These are phyloP conservation scores for Crotalus viridis DNA, from an alignment of 2,113 vertebrate genomes.

Conservation along the genomic window DNA sequence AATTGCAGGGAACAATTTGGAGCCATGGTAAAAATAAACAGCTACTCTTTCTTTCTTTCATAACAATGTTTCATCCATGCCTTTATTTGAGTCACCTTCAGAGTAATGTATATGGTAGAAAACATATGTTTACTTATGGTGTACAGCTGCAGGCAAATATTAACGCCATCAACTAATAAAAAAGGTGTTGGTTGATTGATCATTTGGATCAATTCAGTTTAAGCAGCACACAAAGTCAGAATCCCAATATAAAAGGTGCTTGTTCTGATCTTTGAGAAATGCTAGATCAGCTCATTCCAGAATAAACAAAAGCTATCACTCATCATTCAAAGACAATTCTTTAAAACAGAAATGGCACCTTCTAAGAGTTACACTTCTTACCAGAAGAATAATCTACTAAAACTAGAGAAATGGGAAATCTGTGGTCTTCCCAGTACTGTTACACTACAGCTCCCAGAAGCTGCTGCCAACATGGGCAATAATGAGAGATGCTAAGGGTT, in stretches of 20 bases:
- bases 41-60: too few species aligned
- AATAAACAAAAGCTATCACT: not conserved
- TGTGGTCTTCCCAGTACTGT: not conserved
- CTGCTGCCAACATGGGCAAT: not conserved
- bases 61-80: not conserved
- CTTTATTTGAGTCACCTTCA: not conserved
- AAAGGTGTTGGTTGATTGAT: not conserved
- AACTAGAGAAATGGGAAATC: not conserved
- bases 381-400: not conserved
- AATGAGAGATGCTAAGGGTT: not conserved
- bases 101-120: too few species aligned
- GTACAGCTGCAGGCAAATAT: not conserved
- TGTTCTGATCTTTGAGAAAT: not conserved
- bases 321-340: not conserved
- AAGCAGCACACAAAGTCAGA: not conserved
- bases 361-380: not conserved
- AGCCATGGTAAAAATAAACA: not conserved
- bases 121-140: not conserved
- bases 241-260: not conserved
- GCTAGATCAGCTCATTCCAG: too few species aligned
- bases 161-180: not conserved
- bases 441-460: not conserved
- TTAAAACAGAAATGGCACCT: not conserved
- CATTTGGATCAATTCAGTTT: not conserved
- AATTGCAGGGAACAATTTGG: not conserved